A percentile compares a stretch with the other conserved stretches of the same genome.
phyloP scores from a whole-genome alignment of 2,797 vertebrate genomes.

The Ispidina picta region DNA sequence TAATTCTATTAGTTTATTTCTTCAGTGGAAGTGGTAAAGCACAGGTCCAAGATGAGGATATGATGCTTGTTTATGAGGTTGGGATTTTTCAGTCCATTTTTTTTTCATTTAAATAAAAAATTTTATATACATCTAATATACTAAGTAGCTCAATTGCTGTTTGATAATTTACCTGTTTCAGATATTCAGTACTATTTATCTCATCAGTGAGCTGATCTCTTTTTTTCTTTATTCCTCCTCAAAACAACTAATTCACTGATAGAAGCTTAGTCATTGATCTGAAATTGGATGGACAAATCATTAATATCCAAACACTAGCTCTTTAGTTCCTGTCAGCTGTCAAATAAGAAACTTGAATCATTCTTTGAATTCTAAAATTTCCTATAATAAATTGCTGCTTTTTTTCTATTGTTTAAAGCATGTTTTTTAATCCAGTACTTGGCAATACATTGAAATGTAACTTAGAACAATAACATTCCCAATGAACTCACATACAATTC shows the following conservation, averaged over 20 bases:
- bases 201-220: neutral
- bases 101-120: neutral
- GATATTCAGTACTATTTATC: neutral
- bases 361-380: neutral
- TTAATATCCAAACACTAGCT: neutral
- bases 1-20: neutral
- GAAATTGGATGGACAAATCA: neutral
- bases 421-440: neutral
- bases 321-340: neutral
- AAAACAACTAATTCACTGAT: neutral
- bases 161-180: neutral
- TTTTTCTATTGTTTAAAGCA: neutral
- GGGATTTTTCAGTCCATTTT: neutral
- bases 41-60: neutral
- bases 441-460: neutral
- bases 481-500: neutral
- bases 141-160: neutral
- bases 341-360: neutral
- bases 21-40: neutral
- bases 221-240: neutral
- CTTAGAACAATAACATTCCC: neutral
- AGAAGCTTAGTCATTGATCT: conserved; percentile 9
- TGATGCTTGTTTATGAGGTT: neutral
- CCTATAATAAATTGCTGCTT: neutral
- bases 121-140: neutral